A percentile compares a stretch with the other conserved stretches of the same genome.
phyloP scores from a whole-genome alignment of 2,797 vertebrate genomes.

The Danio albolineatus region DNA sequence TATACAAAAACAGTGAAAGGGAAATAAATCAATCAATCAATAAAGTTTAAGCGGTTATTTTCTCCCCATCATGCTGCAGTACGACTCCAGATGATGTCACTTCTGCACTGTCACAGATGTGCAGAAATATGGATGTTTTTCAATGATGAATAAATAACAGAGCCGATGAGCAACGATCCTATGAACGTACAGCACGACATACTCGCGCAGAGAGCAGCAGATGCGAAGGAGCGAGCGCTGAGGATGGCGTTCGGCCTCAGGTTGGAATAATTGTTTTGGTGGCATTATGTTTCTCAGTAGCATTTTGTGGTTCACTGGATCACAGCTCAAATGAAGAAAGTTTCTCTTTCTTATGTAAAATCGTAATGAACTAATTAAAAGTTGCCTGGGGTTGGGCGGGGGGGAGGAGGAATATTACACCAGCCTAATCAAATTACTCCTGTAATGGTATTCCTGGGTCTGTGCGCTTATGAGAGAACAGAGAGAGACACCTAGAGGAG shows the following conservation, averaged over 20 bases:
- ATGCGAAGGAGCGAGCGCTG: neutral
- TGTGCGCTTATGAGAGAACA: conserved; percentile 31
- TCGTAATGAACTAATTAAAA: conserved; percentile 69
- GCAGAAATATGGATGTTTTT: too few relatives aligned
- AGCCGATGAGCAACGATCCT: too few relatives aligned
- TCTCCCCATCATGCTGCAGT: too few relatives aligned
- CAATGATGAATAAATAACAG: too few relatives aligned
- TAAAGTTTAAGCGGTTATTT: too few relatives aligned
- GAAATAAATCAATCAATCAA: too few relatives aligned
- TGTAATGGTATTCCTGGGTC: conserved; percentile 38
- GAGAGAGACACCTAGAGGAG: conserved; percentile 65
- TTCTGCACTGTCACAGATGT: too few relatives aligned
- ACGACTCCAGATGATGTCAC: too few relatives aligned
- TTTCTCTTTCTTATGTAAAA: conserved; percentile 62
- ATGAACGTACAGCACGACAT: conserved; percentile 1
- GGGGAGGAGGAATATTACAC: conserved; percentile 51
- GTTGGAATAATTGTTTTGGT: conserved; percentile 12
- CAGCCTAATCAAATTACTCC: conserved; percentile 58
- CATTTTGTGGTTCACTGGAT: conserved; percentile 60
- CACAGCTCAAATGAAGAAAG: conserved; percentile 53
- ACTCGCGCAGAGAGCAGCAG: neutral
- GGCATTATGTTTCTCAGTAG: conserved; percentile 11
- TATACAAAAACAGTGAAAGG: too few relatives aligned
- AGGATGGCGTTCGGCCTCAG: neutral
- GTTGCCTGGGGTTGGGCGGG: conserved; percentile 53